A percentile compares a stretch with the other conserved stretches of the same genome.
These are phyloP conservation scores for Neodiprion fabricii DNA, from an alignment of 1,140 invertebrate genomes.

Conservation along the genomic window DNA sequence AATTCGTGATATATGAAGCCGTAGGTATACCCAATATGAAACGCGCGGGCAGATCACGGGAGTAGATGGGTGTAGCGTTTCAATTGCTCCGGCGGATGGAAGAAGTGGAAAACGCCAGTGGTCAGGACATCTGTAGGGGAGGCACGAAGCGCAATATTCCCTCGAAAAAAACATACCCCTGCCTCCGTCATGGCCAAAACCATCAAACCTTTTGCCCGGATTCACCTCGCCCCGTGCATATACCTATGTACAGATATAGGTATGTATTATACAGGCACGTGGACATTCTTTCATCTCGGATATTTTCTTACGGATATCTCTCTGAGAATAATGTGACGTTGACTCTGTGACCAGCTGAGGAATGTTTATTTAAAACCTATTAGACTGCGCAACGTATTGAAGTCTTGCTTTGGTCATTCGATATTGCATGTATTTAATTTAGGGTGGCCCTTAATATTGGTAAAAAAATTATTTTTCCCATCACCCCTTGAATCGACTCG, in stretches of 20 bases:
- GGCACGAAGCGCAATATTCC: conserved; percentile 30
- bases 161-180: conserved; percentile 23
- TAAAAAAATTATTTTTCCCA: too few relatives aligned
- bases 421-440: too few relatives aligned
- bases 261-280: too few relatives aligned
- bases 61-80: conserved; percentile 7
- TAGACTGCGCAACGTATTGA: too few relatives aligned
- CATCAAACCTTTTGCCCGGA: conserved; percentile 9
- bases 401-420: too few relatives aligned
- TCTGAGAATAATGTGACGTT: too few relatives aligned
- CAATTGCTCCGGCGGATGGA: background rate
- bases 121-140: conserved; percentile 26
- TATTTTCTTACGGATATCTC: conserved; percentile 26
- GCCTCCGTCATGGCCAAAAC: background rate
- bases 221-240: conserved; percentile 1
- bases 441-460: too few relatives aligned
- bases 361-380: too few relatives aligned
- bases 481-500: too few relatives aligned
- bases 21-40: background rate
- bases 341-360: too few relatives aligned
- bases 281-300: background rate
- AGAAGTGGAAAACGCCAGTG: background rate
- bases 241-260: too few relatives aligned
- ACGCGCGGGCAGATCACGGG: background rate
- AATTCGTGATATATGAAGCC: background rate